Percentiles rank a stretch among this genome's conserved stretches.
Evolutionary conservation across 2,797 vertebrate species (phyloP).

Genomic region (Thalassophryne amazonica): DNA sequence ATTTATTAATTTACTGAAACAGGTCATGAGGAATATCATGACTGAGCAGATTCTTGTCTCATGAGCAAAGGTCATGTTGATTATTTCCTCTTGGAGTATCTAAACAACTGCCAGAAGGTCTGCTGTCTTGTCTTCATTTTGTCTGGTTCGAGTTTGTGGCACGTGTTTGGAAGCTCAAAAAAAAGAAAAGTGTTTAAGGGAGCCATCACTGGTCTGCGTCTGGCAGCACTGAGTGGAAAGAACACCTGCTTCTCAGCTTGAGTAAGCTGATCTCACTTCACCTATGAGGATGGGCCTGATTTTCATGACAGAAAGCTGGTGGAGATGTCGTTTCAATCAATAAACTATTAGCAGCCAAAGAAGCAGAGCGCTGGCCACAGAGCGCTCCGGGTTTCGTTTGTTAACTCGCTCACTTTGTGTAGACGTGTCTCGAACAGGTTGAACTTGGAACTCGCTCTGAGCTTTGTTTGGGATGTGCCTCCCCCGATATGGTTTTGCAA

Average conservation of each 20-base stretch:
- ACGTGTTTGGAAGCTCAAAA: not conserved
- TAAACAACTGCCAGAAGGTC: too few relatives aligned
- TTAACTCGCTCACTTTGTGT: slow-evolving; percentile 47
- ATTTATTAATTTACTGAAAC: too few relatives aligned
- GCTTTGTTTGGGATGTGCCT: slow-evolving; percentile 49
- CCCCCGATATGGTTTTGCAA: slow-evolving; percentile 64
- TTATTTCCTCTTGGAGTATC: too few relatives aligned
- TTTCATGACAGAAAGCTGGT: slow-evolving; percentile 27
- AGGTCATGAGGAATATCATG: too few relatives aligned
- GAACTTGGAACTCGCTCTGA: slow-evolving; percentile 35
- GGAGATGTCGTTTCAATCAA: slow-evolving; percentile 60
- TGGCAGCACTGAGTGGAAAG: slow-evolving; percentile 48
- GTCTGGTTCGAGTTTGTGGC: not conserved
- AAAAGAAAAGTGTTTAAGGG: slow-evolving; percentile 12
- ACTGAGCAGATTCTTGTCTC: too few relatives aligned
- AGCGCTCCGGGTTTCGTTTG: slow-evolving; percentile 47
- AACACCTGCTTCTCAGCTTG: slow-evolving; percentile 53
- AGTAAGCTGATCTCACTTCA: slow-evolving; percentile 36
- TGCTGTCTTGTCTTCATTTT: too few relatives aligned
- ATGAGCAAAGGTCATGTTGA: too few relatives aligned
- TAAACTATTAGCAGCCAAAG: slow-evolving; percentile 79
- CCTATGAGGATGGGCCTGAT: slow-evolving; percentile 17
- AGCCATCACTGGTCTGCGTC: slow-evolving; percentile 38
- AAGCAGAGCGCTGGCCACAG: slow-evolving; percentile 51
- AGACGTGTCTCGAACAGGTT: slow-evolving; percentile 50